These are phyloP conservation scores for Oligia fasciuncula DNA, from an alignment of 2,888 invertebrate species.

Conservation along the genomic window DNA sequence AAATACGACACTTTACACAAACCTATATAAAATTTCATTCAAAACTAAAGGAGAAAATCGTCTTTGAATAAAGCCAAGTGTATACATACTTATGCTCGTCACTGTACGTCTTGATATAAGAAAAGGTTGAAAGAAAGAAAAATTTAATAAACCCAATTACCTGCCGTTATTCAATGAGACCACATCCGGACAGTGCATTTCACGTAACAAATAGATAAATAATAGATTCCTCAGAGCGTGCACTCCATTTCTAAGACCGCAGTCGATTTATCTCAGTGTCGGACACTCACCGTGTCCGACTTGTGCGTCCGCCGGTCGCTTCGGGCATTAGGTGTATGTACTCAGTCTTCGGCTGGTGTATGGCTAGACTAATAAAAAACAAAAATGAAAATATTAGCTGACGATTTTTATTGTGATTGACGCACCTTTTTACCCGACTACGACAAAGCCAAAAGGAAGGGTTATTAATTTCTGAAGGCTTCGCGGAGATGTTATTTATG, in stretches of 20 bases:
- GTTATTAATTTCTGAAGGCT: too few species aligned
- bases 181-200: conserved; percentile 47
- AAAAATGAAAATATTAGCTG: background rate
- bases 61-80: too few species aligned
- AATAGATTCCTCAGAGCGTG: conserved; percentile 57
- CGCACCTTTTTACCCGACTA: too few species aligned
- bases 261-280: conserved; percentile 64
- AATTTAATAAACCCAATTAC: conserved; percentile 19
- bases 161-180: conserved; percentile 33
- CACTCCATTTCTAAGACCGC: conserved; percentile 60
- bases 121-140: background rate
- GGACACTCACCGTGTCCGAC: conserved; percentile 62
- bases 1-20: too few species aligned
- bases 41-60: too few species aligned
- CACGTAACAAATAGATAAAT: conserved; percentile 60
- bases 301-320: conserved; percentile 52
- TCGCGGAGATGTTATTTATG: background rate
- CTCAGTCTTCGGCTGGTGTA: conserved; percentile 17
- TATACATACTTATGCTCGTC: too few species aligned
- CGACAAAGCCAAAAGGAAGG: too few species aligned
- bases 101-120: background rate
- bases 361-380: background rate
- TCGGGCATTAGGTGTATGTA: conserved; percentile 28
- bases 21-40: too few species aligned
- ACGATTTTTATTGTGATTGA: background rate